Conservation (phyloP, 2,888 invertebrate species). For the Platyscelio sp. region DNA sequence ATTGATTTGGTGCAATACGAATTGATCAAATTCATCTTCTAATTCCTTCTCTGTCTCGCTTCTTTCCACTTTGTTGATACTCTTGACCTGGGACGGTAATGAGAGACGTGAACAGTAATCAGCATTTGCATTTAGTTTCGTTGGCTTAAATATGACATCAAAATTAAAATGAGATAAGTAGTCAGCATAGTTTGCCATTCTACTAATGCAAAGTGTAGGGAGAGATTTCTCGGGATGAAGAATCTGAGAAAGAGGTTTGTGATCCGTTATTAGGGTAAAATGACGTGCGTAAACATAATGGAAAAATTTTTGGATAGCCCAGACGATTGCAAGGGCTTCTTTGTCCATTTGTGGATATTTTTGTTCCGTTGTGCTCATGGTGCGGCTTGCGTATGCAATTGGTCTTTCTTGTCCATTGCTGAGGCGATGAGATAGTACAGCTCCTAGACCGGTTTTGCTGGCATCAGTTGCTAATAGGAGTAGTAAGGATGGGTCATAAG, state of each 20-base stretch:
- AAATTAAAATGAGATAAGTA: conserved; percentile 38
- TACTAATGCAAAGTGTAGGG: conserved; percentile 35
- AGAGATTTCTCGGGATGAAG: conserved; percentile 29
- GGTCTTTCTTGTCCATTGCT: neutral
- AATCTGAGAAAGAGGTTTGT: too few species aligned
- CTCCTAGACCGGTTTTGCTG: neutral
- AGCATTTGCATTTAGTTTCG: conserved; percentile 36
- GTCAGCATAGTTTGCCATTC: conserved; percentile 47
- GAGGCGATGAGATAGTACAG: neutral
- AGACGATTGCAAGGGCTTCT: neutral
- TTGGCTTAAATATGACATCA: conserved; percentile 21
- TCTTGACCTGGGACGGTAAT: neutral
- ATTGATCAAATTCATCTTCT: conserved; percentile 28
- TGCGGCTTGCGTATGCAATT: neutral
- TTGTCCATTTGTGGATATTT: conserved; percentile 27
- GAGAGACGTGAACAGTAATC: conserved; percentile 28
- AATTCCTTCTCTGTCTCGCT: neutral
- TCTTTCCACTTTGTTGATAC: neutral
- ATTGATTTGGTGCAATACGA: conserved; percentile 23
- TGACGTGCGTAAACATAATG: neutral
- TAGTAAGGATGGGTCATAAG: conserved; percentile 8
- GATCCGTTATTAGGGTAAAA: neutral
- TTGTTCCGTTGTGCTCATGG: conserved; percentile 17
- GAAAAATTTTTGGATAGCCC: neutral
- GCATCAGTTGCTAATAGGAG: neutral